A percentile compares a stretch with the other conserved stretches of the same genome.
Conservation (phyloP, 1,140 invertebrate species). For the Chionoecetes opilio region DNA sequence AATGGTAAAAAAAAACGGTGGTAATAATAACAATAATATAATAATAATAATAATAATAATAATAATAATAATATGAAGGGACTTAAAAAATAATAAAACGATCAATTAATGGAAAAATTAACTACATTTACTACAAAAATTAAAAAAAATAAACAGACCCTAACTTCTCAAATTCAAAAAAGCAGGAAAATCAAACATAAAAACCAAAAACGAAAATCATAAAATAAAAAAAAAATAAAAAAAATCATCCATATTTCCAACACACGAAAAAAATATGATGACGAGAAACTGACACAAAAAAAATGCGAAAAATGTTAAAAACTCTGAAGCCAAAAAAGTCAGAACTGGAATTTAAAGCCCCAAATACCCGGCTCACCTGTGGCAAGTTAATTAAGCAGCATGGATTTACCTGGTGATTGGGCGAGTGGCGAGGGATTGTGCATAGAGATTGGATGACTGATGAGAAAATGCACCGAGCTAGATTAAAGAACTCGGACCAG, state of each 20-base stretch:
- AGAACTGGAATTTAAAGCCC: not conserved
- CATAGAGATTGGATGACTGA: slow-evolving; percentile 14
- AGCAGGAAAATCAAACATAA: not conserved
- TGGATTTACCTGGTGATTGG: slow-evolving; percentile 27
- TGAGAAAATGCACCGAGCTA: not conserved
- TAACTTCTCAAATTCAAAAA: not conserved
- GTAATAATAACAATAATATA: too few species aligned
- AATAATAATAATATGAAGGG: too few species aligned
- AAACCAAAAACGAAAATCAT: not conserved
- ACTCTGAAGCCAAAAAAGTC: not conserved
- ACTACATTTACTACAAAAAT: not conserved
- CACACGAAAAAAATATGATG: not conserved
- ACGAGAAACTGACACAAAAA: too few species aligned
- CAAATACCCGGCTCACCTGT: slow-evolving; percentile 4
- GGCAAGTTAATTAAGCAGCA: not conserved
- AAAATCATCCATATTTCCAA: not conserved
- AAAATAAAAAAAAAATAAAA: not conserved
- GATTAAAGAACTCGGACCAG: not conserved
- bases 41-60: too few species aligned
- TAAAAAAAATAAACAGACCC: not conserved
- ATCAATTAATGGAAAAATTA: not conserved
- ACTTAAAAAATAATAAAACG: too few species aligned
- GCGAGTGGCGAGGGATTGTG: not conserved
- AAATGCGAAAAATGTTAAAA: not conserved
- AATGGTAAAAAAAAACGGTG: too few species aligned